These are phyloP conservation scores for Tridacna gigas DNA, from an alignment of 2,888 invertebrate genomes.

Conservation along the genomic window DNA sequence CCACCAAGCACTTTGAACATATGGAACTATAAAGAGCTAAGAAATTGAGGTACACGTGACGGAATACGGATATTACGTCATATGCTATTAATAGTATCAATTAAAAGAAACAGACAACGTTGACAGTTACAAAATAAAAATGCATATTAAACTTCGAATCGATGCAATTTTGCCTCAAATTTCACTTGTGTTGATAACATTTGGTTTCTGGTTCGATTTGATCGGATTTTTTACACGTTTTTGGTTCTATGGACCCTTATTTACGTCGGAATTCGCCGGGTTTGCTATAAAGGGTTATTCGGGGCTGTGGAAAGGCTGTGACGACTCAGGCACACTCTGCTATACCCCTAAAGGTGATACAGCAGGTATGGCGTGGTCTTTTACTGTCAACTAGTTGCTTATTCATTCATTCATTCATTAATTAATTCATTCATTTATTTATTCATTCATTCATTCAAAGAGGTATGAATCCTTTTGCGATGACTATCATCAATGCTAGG, in stretches of 20 bases:
- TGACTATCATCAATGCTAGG: too few species aligned
- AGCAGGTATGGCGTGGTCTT: background rate
- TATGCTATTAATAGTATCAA: background rate
- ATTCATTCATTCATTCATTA: too few species aligned
- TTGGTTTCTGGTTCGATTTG: conserved; percentile 50
- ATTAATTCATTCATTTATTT: too few species aligned
- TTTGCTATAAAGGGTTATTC: conserved; percentile 54
- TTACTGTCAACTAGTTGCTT: too few species aligned
- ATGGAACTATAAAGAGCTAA: too few species aligned
- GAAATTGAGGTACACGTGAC: too few species aligned
- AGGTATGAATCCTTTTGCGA: too few species aligned
- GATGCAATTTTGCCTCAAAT: conserved; percentile 55
- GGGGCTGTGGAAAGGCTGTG: conserved; percentile 65
- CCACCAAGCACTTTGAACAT: too few species aligned
- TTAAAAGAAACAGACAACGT: background rate
- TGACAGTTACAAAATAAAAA: background rate
- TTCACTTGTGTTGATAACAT: conserved; percentile 35
- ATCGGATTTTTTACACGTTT: conserved; percentile 52
- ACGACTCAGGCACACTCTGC: conserved; percentile 58
- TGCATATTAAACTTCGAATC: conserved; percentile 52
- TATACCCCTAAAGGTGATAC: conserved; percentile 51
- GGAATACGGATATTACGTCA: background rate
- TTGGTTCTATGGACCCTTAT: conserved; percentile 52
- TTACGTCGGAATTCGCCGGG: conserved; percentile 38
- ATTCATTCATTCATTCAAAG: too few species aligned